These are phyloP conservation scores for Rhingia rostrata DNA, from an alignment of 2,888 invertebrate species.

Conservation along the genomic window DNA sequence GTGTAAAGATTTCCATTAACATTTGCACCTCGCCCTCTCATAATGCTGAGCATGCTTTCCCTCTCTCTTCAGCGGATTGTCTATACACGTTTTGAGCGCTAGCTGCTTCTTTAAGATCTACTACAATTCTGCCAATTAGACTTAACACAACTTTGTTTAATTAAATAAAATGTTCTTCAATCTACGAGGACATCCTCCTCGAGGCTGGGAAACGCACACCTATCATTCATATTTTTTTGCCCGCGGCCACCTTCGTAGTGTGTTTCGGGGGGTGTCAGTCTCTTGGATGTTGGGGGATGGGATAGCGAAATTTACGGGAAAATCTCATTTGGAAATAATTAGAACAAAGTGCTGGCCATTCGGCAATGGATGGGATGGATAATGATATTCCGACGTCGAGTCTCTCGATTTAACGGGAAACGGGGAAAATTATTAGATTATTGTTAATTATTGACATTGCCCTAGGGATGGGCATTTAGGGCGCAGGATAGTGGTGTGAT, in stretches of 20 bases:
- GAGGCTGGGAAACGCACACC: constrained; percentile 33
- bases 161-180: constrained; percentile 73
- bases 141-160: constrained; percentile 73
- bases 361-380: constrained; percentile 53
- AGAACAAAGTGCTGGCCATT: constrained; percentile 73
- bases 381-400: constrained; percentile 56
- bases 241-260: background rate
- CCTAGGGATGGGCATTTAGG: constrained; percentile 32
- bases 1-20: constrained; percentile 65
- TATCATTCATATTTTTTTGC: constrained; percentile 1
- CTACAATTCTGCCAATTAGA: constrained; percentile 75
- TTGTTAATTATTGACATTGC: constrained; percentile 71
- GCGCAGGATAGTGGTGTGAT: constrained; percentile 27
- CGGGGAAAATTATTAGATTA: constrained; percentile 66
- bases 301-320: constrained; percentile 63
- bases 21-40: constrained; percentile 34
- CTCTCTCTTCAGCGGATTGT: background rate
- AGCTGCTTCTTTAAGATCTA: constrained; percentile 26
- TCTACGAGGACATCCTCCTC: constrained; percentile 56
- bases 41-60: background rate
- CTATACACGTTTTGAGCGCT: constrained; percentile 7
- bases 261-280: constrained; percentile 24
- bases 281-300: background rate
- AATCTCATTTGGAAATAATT: constrained; percentile 74
- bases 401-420: constrained; percentile 17